Conservation (phyloP, 1,140 invertebrate genomes). For the Anadara kagoshimensis region DNA sequence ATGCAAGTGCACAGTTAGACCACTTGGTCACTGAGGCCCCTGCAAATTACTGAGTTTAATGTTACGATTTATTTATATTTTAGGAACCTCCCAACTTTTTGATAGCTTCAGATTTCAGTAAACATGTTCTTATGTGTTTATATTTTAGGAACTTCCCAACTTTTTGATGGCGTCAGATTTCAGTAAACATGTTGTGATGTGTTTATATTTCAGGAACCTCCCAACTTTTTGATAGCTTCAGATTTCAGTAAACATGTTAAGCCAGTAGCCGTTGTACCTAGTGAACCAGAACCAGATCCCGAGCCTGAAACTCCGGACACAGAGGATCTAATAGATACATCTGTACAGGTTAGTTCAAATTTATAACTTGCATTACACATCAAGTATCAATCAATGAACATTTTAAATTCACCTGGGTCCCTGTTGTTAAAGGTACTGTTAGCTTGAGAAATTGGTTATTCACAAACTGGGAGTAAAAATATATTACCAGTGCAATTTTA, state of each 20-base stretch:
- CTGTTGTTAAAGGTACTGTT: too few relatives aligned
- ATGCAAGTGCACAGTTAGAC: too few relatives aligned
- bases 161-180: slow-evolving; percentile 95
- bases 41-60: too few relatives aligned
- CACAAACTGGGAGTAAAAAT: too few relatives aligned
- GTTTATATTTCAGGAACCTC: slow-evolving; percentile 83
- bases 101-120: slow-evolving; percentile 91
- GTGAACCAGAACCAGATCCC: slow-evolving; percentile 77
- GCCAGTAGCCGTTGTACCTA: slow-evolving; percentile 91
- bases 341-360: slow-evolving; percentile 28
- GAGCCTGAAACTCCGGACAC: slow-evolving; percentile 48
- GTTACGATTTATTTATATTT: slow-evolving; percentile 65
- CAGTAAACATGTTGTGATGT: slow-evolving; percentile 80
- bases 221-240: slow-evolving; percentile 95
- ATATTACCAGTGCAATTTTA: too few relatives aligned
- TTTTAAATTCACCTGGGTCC: neutral
- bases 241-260: slow-evolving; percentile 95
- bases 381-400: neutral
- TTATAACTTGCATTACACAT: neutral
- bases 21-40: too few relatives aligned
- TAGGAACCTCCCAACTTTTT: slow-evolving; percentile 96
- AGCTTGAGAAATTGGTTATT: too few relatives aligned
- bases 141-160: slow-evolving; percentile 90
- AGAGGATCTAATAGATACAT: slow-evolving; percentile 64
- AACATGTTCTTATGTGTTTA: slow-evolving; percentile 77